Base-by-base conservation (phyloP, 2,888 invertebrate genomes). In the Eristalinus sepulchralis region DNA sequence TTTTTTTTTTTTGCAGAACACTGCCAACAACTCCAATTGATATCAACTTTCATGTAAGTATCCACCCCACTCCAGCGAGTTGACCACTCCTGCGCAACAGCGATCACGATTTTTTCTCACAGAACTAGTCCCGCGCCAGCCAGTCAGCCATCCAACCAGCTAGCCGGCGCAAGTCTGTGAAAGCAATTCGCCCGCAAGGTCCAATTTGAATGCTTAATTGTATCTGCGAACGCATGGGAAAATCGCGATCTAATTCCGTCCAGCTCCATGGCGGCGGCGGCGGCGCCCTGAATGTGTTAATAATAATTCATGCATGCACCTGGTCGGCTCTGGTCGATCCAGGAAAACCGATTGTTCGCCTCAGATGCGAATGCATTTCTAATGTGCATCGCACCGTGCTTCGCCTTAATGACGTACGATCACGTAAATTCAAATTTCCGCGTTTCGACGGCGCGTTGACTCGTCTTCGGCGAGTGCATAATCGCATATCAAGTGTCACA, bases 31-130 rank as follows among this genome's bases (percentile, higher is more conserved):
- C 59, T 66, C 24, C 59, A 71, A 79, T 71, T 79, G 78, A 79
- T 79, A 79, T 71, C 59, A 79, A 81, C 76, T 76, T 81, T 81
- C 84, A 85, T 85, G 84, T 84, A 72, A 77, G 81, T 85, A 39
- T 33, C n/a, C 17, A 39, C 39, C 22, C 17, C 27, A 31, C 62
- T 9, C 20, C 31, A 36, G 6, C 1, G 1, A 47, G 24, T 20
- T 36, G 24, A 33, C 71, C 81, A 64, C 84, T 75, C 80, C 84
- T 84, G 11, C 34, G 34, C 31, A 39, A 20, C 62, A 22, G 57
- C 39, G 63, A 57, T 33, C 33, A 72, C 55, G 53, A 27, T 36
- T 53, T 27, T 66, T 55, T 66, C 67, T 67, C 57, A 64, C 70
- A 55, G n/a, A 72, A 76, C 81, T 62, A 34, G 64, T 66, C 47